Evolutionary conservation across 2,888 invertebrate species (phyloP).

Genomic region (Lutraria lutraria): DNA sequence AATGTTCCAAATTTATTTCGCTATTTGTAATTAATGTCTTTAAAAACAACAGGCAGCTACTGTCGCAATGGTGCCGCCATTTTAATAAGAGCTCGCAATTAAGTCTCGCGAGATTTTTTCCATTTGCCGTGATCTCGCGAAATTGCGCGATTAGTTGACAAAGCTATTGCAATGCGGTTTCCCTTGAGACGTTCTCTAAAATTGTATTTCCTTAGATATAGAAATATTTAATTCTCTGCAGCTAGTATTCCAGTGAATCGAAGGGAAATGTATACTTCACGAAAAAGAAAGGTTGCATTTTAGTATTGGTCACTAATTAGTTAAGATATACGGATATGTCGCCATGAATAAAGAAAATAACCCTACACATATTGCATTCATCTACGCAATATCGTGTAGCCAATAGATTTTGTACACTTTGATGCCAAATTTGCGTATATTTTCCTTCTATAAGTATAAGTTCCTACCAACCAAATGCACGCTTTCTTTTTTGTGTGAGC

Average conservation of each 20-base stretch:
- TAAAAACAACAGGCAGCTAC: background rate
- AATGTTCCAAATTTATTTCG: background rate
- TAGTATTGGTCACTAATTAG: too few species aligned
- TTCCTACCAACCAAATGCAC: too few species aligned
- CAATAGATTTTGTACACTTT: too few species aligned
- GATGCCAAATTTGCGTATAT: too few species aligned
- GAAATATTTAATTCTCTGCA: background rate
- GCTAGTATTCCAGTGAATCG: background rate
- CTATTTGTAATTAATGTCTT: background rate
- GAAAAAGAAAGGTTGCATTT: too few species aligned
- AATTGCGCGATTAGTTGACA: background rate
- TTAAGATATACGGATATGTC: too few species aligned
- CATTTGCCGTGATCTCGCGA: background rate
- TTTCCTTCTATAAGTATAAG: too few species aligned
- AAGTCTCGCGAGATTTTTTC: background rate
- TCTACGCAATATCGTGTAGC: too few species aligned
- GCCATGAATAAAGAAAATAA: too few species aligned
- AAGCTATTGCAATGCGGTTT: background rate
- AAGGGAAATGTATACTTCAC: too few species aligned
- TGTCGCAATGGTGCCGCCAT: background rate
- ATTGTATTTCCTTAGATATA: background rate
- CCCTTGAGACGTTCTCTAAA: background rate
- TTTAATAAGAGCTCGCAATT: background rate
- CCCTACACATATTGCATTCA: too few species aligned
- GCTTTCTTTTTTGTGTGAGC: too few species aligned